These are phyloP conservation scores for Laspeyria flexula DNA, from an alignment of 2,888 invertebrate genomes.

Conservation along the genomic window DNA sequence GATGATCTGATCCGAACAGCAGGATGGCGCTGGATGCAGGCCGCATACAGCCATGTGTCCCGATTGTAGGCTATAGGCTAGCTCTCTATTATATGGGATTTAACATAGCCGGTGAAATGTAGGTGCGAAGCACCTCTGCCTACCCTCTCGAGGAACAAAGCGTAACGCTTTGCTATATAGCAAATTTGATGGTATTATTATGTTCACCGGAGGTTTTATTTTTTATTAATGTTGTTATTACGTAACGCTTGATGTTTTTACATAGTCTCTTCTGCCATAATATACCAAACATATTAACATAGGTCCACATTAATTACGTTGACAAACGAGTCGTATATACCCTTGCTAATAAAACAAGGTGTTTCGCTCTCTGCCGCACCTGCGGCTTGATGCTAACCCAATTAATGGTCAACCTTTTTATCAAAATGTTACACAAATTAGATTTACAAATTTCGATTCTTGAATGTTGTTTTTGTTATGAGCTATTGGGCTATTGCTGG, in stretches of 20 bases:
- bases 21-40: too few relatives aligned
- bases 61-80: too few relatives aligned
- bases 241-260: neutral
- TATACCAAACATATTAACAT: constrained; percentile 32
- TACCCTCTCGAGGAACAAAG: too few relatives aligned
- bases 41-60: too few relatives aligned
- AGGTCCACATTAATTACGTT: constrained; percentile 42
- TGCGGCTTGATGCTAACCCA: constrained; percentile 50
- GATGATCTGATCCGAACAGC: too few relatives aligned
- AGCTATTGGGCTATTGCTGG: neutral
- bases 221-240: neutral
- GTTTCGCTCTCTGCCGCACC: constrained; percentile 42
- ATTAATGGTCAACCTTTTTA: constrained; percentile 64
- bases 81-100: too few relatives aligned
- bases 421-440: constrained; percentile 41
- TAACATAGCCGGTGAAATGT: too few relatives aligned
- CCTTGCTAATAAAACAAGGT: constrained; percentile 50
- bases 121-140: too few relatives aligned
- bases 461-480: constrained; percentile 3
- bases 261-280: neutral
- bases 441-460: constrained; percentile 29
- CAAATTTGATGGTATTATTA: too few relatives aligned
- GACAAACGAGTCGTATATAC: constrained; percentile 44
- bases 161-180: too few relatives aligned
- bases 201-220: neutral